phyloP scores from a whole-genome alignment of 2,113 vertebrate species.

The Cavia porcellus region DNA sequence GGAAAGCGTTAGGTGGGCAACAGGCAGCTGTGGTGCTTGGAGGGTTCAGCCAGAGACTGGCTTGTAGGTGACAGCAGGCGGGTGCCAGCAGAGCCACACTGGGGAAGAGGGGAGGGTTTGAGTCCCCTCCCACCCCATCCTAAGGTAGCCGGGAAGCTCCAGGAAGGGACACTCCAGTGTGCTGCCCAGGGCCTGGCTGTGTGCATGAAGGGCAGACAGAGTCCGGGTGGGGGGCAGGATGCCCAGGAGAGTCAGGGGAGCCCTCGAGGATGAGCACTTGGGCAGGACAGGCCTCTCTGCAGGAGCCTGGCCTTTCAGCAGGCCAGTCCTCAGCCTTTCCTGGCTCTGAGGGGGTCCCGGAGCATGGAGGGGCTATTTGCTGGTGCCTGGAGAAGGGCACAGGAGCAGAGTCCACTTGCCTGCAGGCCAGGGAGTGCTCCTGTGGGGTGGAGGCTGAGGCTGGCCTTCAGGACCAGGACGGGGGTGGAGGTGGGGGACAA shows the following conservation, averaged over 20 bases:
- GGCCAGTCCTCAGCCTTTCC: not conserved
- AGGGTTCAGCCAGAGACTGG: not conserved
- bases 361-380: not conserved
- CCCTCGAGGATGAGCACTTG: not conserved
- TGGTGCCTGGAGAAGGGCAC: no score
- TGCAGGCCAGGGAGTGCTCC: not conserved
- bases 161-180: accelerated
- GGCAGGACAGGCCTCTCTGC: accelerated
- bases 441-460: not conserved
- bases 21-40: not conserved
- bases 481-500: no score
- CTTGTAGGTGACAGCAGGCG: not conserved
- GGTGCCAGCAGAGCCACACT: not conserved
- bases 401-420: not conserved
- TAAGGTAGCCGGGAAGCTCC: not conserved
- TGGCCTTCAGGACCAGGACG: not conserved
- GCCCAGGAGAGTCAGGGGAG: no score
- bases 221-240: not conserved
- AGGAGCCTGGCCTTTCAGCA: no score
- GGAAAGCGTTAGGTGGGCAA: not conserved
- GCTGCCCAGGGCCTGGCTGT: not conserved
- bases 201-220: not conserved
- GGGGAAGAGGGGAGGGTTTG: not conserved
- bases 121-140: not conserved
- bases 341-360: not conserved